phyloP scores from a whole-genome alignment of 2,113 vertebrate species.

The Marmota flaviventris region DNA sequence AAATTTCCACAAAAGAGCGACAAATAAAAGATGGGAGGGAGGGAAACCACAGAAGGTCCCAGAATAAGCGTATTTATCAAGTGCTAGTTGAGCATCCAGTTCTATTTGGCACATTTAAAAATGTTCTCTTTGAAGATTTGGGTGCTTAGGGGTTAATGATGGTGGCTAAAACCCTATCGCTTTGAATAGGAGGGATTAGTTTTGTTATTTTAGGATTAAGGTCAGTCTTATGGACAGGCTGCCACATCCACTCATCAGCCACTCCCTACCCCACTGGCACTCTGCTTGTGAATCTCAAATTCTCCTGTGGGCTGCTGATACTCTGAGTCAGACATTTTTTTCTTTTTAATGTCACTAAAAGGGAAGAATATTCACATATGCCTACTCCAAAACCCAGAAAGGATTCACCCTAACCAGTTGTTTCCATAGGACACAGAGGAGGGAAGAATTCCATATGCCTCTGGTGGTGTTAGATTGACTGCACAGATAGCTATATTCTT shows the following conservation, averaged over 20 bases:
- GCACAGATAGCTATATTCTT: background rate
- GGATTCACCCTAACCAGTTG: background rate
- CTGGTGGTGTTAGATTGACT: background rate
- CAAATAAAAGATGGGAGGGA: conserved; percentile 49
- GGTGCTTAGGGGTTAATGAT: conserved; percentile 57
- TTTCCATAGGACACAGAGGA: background rate
- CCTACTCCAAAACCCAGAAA: background rate
- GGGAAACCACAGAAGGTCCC: background rate
- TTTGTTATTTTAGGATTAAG: conserved; percentile 76
- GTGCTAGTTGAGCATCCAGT: background rate
- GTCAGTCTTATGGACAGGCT: conserved; percentile 59
- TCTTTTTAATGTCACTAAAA: background rate
- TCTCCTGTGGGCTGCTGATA: background rate
- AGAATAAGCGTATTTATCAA: conserved; percentile 46
- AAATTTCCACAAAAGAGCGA: conserved; percentile 52
- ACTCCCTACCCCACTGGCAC: background rate
- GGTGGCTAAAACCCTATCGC: background rate
- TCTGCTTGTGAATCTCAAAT: background rate
- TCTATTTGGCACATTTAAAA: conserved; percentile 45
- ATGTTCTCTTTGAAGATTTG: conserved; percentile 40
- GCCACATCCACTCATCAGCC: background rate
- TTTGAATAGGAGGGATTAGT: conserved; percentile 69
- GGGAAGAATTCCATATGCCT: background rate
- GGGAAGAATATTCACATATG: background rate
- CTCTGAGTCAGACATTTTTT: background rate